Evolutionary conservation across 2,888 invertebrate genomes (phyloP), one percentile per base, ranked within the genome.

Genomic region (Halocaridina rubra): DNA sequence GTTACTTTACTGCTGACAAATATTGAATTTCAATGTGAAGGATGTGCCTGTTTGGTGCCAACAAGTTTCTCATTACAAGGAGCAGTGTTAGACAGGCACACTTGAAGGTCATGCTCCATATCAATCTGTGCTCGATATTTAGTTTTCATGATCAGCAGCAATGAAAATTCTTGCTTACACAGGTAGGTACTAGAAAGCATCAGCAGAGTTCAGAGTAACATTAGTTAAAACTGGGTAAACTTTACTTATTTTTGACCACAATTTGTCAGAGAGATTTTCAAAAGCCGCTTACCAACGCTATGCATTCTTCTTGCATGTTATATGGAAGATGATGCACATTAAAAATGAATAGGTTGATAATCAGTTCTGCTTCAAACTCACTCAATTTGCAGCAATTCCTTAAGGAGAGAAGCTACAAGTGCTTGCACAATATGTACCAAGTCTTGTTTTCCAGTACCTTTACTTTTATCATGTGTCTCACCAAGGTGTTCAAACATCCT

Each of bases 211-310:
- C 53, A 53, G 8, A 4, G 19, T 7, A 4, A 8, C 8, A 4
- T 3, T 19, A 53, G 53, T n/a, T 53, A 53, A 13, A 53, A 53
- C 53, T 4, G 53, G 53, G 53, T 53, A 53, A 53, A 7, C 19
- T 19, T 53, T 19, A 53, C 53, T 53, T 7, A 53, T 53, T 53
- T 7, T 53, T n/a, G 53, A 4, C 53, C 53, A 53, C 16, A 53
- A 53, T 19, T 8, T 53, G 71, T 71, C 19, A 71, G 71, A 22
- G 71, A 29, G 71, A 30, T 29, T 71, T 71, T 64, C 27, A 64
- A 64, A 71, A 81, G 75, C 75, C 39, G 33, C 61, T 81, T 39
- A 81, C 76, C 46, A 81, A 81, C 81, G 75, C 81, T 75, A 64
- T 8, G 79, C 67, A 79, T 32, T 69, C 53, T 4, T 79, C 69